Evolutionary conservation across 1,140 invertebrate genomes (phyloP).

Genomic region (Papilio xuthus): DNA sequence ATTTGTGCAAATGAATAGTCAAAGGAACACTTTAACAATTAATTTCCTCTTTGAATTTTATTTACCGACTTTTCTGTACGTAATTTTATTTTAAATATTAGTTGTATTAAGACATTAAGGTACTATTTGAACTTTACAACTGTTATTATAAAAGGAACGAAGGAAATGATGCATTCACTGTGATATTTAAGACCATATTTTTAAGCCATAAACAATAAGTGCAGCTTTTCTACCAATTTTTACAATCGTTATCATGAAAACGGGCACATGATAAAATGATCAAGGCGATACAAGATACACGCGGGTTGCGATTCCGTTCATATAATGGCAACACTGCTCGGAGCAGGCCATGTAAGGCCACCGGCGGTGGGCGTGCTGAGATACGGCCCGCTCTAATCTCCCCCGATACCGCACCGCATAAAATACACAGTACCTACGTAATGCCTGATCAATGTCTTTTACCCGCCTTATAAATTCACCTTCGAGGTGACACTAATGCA

Average conservation of each 20-base stretch:
- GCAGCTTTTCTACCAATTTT: background rate
- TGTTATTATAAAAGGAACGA: too few relatives aligned
- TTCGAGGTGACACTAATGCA: slow-evolving; percentile 16
- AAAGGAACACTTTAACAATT: slow-evolving; percentile 22
- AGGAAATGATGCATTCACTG: too few relatives aligned
- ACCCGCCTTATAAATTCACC: slow-evolving; percentile 13
- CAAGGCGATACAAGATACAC: slow-evolving; percentile 3
- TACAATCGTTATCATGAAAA: slow-evolving; percentile 17
- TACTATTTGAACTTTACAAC: too few relatives aligned
- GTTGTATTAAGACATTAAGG: too few relatives aligned
- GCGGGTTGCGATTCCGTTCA: slow-evolving; percentile 16
- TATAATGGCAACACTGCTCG: background rate
- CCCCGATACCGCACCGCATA: slow-evolving; percentile 22
- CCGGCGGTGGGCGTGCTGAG: slow-evolving; percentile 24
- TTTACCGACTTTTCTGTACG: background rate
- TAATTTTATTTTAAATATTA: background rate
- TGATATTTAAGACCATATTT: too few relatives aligned
- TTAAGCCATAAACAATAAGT: too few relatives aligned
- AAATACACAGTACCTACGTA: slow-evolving; percentile 21
- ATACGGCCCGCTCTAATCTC: slow-evolving; percentile 21
- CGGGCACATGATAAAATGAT: slow-evolving; percentile 8
- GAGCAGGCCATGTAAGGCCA: slow-evolving; percentile 14
- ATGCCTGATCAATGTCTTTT: slow-evolving; percentile 21
- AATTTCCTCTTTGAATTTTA: slow-evolving; percentile 8
- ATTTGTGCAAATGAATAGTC: slow-evolving; percentile 33